phyloP scores from a whole-genome alignment of 2,888 invertebrate genomes.

The Sepiola atlantica region DNA sequence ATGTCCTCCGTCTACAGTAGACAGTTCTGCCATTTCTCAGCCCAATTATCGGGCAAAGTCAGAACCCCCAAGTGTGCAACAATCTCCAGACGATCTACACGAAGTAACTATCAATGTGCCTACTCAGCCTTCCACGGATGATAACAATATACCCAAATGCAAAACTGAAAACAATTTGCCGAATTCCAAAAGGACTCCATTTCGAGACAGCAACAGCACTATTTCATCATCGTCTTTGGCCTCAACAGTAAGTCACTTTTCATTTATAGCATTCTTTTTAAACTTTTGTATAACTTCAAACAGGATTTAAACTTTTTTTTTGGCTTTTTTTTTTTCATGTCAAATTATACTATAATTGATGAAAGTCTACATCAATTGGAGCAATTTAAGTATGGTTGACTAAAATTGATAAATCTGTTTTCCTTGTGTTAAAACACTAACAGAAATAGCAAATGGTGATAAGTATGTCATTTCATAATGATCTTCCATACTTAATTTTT shows the following conservation, averaged over 20 bases:
- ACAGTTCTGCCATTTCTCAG: constrained; percentile 43
- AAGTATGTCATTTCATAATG: no score
- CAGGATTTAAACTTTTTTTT: neutral
- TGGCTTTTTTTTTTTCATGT: neutral
- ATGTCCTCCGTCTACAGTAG: constrained; percentile 34
- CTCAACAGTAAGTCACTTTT: constrained; percentile 57
- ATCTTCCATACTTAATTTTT: no score
- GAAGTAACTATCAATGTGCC: constrained; percentile 33
- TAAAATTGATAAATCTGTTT: no score
- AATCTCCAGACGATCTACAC: constrained; percentile 41
- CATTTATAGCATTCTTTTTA: neutral
- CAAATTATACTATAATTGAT: no score
- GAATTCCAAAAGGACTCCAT: neutral
- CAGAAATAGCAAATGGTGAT: no score
- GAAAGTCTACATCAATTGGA: no score
- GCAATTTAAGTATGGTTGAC: no score
- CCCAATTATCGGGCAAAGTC: constrained; percentile 58
- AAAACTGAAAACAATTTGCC: constrained; percentile 62
- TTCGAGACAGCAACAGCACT: constrained; percentile 35
- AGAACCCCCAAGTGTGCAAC: constrained; percentile 56
- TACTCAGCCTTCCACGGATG: constrained; percentile 52
- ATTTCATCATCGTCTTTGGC: constrained; percentile 56
- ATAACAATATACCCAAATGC: constrained; percentile 55
- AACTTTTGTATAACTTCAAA: neutral
- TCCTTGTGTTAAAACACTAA: no score